A percentile compares a stretch with the other conserved stretches of the same genome.
Evolutionary conservation across 2,113 vertebrate genomes (phyloP).

Genomic region (Asarcornis scutulata): DNA sequence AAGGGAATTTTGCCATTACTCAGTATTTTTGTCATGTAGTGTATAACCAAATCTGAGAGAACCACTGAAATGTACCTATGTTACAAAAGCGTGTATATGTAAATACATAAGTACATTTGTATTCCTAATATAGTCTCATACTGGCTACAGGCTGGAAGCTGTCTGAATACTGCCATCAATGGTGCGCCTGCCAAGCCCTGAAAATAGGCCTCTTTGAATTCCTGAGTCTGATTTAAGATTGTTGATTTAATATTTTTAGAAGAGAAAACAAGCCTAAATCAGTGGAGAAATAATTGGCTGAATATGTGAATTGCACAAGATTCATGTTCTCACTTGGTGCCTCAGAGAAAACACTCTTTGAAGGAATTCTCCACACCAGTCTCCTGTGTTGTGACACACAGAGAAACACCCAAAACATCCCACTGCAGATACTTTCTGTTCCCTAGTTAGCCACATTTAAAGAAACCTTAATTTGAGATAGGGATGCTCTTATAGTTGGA

Average conservation of each 20-base stretch:
- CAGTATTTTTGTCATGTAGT: not conserved
- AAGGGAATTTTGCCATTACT: not conserved
- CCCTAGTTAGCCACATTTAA: not conserved
- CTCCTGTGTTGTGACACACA: not conserved
- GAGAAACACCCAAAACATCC: fast-evolving
- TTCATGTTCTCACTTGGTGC: not conserved
- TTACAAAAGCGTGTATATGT: not conserved
- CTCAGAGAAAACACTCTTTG: not conserved
- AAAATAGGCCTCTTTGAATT: constrained; percentile 53
- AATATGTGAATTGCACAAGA: constrained; percentile 13
- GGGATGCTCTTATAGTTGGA: not conserved
- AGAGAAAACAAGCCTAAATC: constrained; percentile 38
- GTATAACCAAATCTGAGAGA: not conserved
- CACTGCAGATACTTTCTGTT: not conserved
- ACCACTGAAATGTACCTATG: not conserved
- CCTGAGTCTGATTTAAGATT: constrained; percentile 36
- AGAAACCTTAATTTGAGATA: not conserved
- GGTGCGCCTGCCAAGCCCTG: not conserved
- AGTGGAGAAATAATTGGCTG: not conserved
- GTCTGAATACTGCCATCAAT: not conserved
- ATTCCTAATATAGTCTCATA: not conserved
- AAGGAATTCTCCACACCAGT: not conserved
- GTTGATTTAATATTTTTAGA: constrained; percentile 63
- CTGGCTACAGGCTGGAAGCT: not conserved
- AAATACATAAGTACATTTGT: not conserved